phyloP scores from a whole-genome alignment of 1,140 invertebrate genomes.

The Maniola jurtina region DNA sequence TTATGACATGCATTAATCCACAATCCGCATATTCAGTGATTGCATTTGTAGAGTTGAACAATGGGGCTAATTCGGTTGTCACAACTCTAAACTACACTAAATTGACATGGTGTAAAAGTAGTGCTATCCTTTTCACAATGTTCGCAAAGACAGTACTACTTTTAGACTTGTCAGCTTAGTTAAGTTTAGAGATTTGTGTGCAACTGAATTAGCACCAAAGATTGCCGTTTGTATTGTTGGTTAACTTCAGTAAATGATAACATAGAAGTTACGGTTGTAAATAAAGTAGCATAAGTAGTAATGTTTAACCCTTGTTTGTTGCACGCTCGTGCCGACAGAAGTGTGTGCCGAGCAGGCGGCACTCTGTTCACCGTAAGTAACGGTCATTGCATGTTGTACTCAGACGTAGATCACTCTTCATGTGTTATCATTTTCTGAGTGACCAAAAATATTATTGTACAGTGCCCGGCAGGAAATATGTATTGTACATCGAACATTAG shows the following conservation, averaged over 20 bases:
- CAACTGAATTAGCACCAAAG: not conserved
- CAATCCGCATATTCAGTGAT: too few relatives aligned
- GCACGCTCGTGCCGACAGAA: conserved; percentile 45
- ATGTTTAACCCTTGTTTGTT: conserved; percentile 46
- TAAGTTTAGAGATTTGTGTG: too few relatives aligned
- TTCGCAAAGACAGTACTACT: too few relatives aligned
- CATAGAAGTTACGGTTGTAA: conserved; percentile 8
- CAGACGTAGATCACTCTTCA: conserved; percentile 33
- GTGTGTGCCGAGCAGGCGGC: conserved; percentile 53
- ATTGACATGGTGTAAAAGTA: too few relatives aligned
- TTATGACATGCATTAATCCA: too few relatives aligned
- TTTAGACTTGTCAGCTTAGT: too few relatives aligned
- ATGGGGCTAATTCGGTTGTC: too few relatives aligned
- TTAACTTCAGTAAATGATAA: conserved; percentile 22
- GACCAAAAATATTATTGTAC: conserved; percentile 38
- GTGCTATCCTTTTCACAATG: too few relatives aligned
- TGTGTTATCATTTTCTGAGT: conserved; percentile 71
- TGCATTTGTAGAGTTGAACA: too few relatives aligned
- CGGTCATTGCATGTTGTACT: conserved; percentile 46
- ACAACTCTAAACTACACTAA: too few relatives aligned
- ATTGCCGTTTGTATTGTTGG: not conserved
- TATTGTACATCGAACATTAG: too few relatives aligned
- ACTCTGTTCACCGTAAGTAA: conserved; percentile 64
- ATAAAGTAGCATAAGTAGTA: conserved; percentile 25
- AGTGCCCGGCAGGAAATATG: not conserved